Base-by-base conservation (phyloP, 2,888 invertebrate genomes). In the Hermodice carunculata region DNA sequence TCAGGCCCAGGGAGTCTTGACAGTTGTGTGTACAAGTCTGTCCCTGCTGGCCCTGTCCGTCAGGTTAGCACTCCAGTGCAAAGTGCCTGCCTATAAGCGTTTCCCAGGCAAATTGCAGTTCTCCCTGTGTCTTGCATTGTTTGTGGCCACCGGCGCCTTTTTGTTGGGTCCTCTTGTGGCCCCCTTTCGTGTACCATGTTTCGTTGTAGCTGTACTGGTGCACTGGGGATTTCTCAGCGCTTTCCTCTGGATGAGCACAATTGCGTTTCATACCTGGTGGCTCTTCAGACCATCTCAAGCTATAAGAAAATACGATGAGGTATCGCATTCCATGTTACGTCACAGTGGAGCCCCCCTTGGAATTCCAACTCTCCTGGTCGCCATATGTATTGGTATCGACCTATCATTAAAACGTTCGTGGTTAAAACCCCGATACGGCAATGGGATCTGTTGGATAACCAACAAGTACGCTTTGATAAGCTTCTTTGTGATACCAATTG, bases 61-160 rank as follows among this genome's bases (percentile, higher is more conserved):
- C 22, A 40, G 54, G 26, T 4, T 54, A 6, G 24, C n/a, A 19
- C 42, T 54, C 2, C 54, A 54, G 28, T 42, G 8, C 24, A 42
- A 26, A 19, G 29, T 54, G 42, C 22, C 24, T 6, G 40, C 40
- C 24, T 54, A 28, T 22, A 26, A 26, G 17, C 40, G 54, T 29
- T 54, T 42, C 42, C 26, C 54, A 19, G 54, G 54, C 14, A 37
- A 42, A 11, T 43, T 54, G 2, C 54, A 54, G 5, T 54, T 54
- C 42, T 26, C 40, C 8, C 28, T 54, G 14, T 40, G 6, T 8
- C 40, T 54, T 2, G 40, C 26, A 11, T 19, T 54, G 26, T 42
- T 24, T n/a, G 28, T 54, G n/a, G 54, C 54, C 24, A 42, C 29
- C 28, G 14, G 24, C 5, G 29, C 42, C n/a, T 28, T 54, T 11